A percentile compares a stretch with the other conserved stretches of the same genome.
phyloP scores from a whole-genome alignment of 2,113 vertebrate species.

The Rhynchomys soricoides region DNA sequence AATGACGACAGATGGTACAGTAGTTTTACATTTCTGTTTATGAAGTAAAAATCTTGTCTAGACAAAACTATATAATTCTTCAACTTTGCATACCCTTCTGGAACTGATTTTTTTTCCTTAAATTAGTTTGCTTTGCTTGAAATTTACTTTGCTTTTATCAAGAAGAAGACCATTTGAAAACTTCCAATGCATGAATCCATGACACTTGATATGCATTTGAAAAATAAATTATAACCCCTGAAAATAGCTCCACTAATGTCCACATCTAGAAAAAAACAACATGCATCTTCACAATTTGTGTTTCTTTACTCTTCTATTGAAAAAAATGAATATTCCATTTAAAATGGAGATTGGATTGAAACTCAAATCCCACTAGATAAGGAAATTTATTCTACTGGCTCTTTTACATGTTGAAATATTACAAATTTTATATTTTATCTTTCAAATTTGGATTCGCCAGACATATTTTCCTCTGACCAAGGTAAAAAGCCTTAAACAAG shows the following conservation, averaged over 20 bases:
- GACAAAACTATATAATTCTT: slow-evolving; percentile 31
- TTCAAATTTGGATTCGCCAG: background rate
- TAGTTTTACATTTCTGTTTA: slow-evolving; percentile 56
- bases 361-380: background rate
- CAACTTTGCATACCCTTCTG: slow-evolving; percentile 51
- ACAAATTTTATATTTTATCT: background rate
- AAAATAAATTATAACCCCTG: slow-evolving; percentile 14
- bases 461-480: slow-evolving; percentile 40
- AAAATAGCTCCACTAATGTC: slow-evolving; percentile 65
- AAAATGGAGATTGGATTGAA: background rate
- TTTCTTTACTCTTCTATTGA: slow-evolving; percentile 58
- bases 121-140: slow-evolving; percentile 75
- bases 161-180: slow-evolving; percentile 28
- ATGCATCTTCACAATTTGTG: slow-evolving; percentile 35
- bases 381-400: background rate
- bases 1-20: slow-evolving; percentile 93
- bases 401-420: slow-evolving; percentile 5
- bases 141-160: slow-evolving; percentile 75
- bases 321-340: background rate
- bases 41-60: background rate
- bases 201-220: slow-evolving; percentile 28
- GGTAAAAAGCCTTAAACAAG: slow-evolving; percentile 58
- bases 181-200: slow-evolving; percentile 66
- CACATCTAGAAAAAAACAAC: slow-evolving; percentile 65
- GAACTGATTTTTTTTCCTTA: slow-evolving; percentile 52